A percentile compares a stretch with the other conserved stretches of the same genome.
These are phyloP conservation scores for Drosophila nannoptera DNA, from an alignment of 1,140 invertebrate genomes.

Conservation along the genomic window DNA sequence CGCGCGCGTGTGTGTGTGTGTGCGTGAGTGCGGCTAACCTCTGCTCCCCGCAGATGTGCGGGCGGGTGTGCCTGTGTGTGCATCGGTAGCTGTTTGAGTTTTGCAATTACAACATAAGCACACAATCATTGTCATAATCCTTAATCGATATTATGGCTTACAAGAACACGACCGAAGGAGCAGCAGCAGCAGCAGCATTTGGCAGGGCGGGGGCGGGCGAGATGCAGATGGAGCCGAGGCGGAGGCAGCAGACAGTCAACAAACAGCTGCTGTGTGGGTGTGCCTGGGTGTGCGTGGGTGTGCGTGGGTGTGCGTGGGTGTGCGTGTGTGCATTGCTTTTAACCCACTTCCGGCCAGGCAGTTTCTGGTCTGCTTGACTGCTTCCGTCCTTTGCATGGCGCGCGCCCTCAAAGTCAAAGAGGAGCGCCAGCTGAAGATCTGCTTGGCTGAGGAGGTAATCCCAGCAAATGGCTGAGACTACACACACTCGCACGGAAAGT, in stretches of 20 bases:
- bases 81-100: constrained; percentile 55
- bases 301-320: constrained; percentile 14
- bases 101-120: constrained; percentile 72
- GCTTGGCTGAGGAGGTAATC: constrained; percentile 44
- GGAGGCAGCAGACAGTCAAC: constrained; percentile 37
- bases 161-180: constrained; percentile 35
- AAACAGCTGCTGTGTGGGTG: constrained; percentile 46
- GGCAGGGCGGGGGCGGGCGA: background rate
- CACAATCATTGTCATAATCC: constrained; percentile 75
- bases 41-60: background rate
- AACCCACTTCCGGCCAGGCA: constrained; percentile 51
- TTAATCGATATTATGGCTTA: constrained; percentile 74
- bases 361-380: constrained; percentile 39
- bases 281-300: constrained; percentile 12
- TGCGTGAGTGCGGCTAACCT: constrained; percentile 19
- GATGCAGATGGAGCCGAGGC: too few species aligned
- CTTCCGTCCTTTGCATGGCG: constrained; percentile 40
- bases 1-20: constrained; percentile 3
- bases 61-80: constrained; percentile 14
- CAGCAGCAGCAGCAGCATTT: background rate
- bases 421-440: constrained; percentile 8
- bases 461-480: too few species aligned
- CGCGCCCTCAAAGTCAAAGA: constrained; percentile 10
- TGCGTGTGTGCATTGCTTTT: constrained; percentile 45
- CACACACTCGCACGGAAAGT: too few species aligned